phyloP scores from a whole-genome alignment of 2,888 invertebrate species.

The Dyspetes luteomarginatus region DNA sequence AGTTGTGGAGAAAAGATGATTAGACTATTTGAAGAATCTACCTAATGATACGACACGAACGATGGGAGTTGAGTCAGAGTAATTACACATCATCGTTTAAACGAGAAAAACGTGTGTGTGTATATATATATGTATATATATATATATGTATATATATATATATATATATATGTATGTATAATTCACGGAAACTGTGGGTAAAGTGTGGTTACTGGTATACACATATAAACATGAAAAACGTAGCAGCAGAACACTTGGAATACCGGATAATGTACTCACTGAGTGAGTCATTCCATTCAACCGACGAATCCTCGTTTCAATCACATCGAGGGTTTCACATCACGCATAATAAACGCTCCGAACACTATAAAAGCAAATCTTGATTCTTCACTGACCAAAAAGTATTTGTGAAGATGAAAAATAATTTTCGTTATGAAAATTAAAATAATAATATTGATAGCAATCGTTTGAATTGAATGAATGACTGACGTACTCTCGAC shows the following conservation, averaged over 20 bases:
- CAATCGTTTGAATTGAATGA: too few species aligned
- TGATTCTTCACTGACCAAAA: not conserved
- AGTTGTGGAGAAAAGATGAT: not conserved
- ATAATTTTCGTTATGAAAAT: not conserved
- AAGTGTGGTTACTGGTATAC: conserved; percentile 2
- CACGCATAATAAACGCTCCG: not conserved
- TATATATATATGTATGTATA: not conserved
- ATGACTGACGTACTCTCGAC: too few species aligned
- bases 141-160: not conserved
- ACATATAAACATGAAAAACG: not conserved
- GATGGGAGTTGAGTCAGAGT: conserved; percentile 43
- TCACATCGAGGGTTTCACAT: conserved; percentile 22
- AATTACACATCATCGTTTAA: conserved; percentile 30
- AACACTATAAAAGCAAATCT: not conserved
- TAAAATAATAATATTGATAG: too few species aligned
- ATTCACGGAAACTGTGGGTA: too few species aligned
- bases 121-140: not conserved
- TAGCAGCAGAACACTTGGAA: conserved; percentile 3
- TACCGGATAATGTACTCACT: conserved; percentile 32
- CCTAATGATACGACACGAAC: not conserved
- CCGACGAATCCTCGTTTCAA: conserved; percentile 19
- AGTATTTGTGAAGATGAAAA: not conserved
- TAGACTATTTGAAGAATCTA: conserved; percentile 1
- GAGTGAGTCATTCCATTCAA: conserved; percentile 36
- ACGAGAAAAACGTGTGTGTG: conserved; percentile 4